Conservation (phyloP, 2,888 invertebrate species). For the Tenodera sinensis region DNA sequence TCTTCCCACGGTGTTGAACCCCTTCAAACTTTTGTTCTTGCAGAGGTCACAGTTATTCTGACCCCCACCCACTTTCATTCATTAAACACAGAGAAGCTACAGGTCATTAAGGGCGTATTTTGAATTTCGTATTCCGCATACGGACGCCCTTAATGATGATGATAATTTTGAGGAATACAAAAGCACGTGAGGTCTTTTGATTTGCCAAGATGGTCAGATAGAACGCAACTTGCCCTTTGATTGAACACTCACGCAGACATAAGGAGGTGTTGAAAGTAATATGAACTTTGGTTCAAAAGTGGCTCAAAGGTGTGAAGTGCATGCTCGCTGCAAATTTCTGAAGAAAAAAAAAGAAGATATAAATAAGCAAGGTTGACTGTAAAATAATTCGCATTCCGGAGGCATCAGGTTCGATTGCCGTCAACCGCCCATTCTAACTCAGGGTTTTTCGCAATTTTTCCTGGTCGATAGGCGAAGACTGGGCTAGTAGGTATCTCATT, state of each 20-base stretch:
- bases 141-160: background rate
- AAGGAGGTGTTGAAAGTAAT: background rate
- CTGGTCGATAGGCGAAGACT: too few relatives aligned
- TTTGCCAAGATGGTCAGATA: background rate
- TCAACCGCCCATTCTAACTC: too few relatives aligned
- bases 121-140: background rate
- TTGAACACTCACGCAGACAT: background rate
- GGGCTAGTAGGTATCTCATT: too few relatives aligned
- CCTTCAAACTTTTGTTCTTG: background rate
- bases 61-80: background rate
- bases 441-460: too few relatives aligned
- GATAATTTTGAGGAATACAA: background rate
- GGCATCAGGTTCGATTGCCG: too few relatives aligned
- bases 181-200: background rate
- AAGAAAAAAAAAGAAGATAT: too few relatives aligned
- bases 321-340: too few relatives aligned
- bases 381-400: too few relatives aligned
- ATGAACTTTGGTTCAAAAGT: background rate
- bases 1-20: background rate
- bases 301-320: background rate
- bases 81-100: background rate
- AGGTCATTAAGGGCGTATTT: background rate
- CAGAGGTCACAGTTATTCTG: background rate
- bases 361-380: too few relatives aligned
- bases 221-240: background rate